These are phyloP conservation scores for Trichomalopsis sarcophagae DNA, from an alignment of 1,140 invertebrate species.

Conservation along the genomic window DNA sequence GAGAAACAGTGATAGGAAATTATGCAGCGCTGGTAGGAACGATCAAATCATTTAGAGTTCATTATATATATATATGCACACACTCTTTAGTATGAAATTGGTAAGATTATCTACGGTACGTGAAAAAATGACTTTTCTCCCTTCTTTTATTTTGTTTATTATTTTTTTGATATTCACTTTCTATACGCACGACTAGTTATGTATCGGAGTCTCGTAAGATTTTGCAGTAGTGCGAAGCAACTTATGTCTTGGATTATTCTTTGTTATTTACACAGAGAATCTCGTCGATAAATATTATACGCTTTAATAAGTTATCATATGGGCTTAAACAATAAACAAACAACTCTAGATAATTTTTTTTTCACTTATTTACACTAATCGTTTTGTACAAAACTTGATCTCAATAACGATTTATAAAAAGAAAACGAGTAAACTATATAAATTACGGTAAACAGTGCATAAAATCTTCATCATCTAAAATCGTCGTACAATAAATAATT, in stretches of 20 bases:
- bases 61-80: slow-evolving; percentile 26
- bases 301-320: not conserved
- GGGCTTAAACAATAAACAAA: slow-evolving; percentile 10
- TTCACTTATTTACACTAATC: slow-evolving; percentile 23
- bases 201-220: slow-evolving; percentile 1
- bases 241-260: slow-evolving; percentile 6
- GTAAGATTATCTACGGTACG: slow-evolving; percentile 33
- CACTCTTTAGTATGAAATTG: slow-evolving; percentile 15
- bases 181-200: not conserved
- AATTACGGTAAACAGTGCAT: slow-evolving; percentile 38
- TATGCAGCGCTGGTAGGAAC: slow-evolving; percentile 21
- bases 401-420: slow-evolving; percentile 32
- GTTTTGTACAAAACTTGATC: slow-evolving; percentile 36
- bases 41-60: slow-evolving; percentile 44
- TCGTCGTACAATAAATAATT: slow-evolving; percentile 18
- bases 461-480: slow-evolving; percentile 26
- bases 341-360: slow-evolving; percentile 1
- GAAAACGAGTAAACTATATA: slow-evolving; percentile 33
- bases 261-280: slow-evolving; percentile 24
- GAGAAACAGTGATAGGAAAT: slow-evolving; percentile 19
- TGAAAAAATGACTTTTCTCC: slow-evolving; percentile 37
- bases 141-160: slow-evolving; percentile 18
- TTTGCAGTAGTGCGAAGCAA: slow-evolving; percentile 1
- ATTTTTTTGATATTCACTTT: slow-evolving; percentile 35
- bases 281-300: slow-evolving; percentile 22